These are phyloP conservation scores for Acromyrmex heyeri DNA, from an alignment of 1,140 invertebrate genomes.

Conservation along the genomic window DNA sequence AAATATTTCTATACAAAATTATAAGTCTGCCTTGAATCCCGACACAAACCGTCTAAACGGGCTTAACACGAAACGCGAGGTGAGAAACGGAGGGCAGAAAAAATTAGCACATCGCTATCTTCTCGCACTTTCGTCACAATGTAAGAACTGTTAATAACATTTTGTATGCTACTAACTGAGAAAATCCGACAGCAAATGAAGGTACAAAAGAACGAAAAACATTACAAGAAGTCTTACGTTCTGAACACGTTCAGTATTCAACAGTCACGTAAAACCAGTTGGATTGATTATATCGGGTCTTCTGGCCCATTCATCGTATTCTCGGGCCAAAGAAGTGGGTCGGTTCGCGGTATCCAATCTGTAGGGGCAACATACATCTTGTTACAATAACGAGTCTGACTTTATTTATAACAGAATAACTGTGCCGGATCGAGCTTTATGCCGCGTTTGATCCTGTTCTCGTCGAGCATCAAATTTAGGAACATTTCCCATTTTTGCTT, in stretches of 20 bases:
- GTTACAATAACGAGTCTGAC: constrained; percentile 40
- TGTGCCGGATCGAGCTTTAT: constrained; percentile 24
- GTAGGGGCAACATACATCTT: constrained; percentile 22
- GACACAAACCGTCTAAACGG: constrained; percentile 5
- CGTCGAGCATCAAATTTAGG: constrained; percentile 43
- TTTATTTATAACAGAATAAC: constrained; percentile 62
- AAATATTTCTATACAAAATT: not conserved
- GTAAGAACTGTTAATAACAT: constrained; percentile 15
- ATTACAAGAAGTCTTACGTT: not conserved
- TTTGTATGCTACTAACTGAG: not conserved
- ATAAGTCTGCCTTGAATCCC: not conserved
- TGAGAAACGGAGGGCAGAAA: constrained; percentile 15
- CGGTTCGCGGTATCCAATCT: constrained; percentile 32
- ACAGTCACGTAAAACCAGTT: constrained; percentile 53
- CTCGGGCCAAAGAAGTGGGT: constrained; percentile 34
- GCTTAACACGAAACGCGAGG: constrained; percentile 9
- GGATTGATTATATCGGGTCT: constrained; percentile 45
- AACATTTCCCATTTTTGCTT: constrained; percentile 20
- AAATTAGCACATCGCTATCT: constrained; percentile 21
- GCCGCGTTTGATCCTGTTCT: constrained; percentile 15
- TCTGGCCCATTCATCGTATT: constrained; percentile 44
- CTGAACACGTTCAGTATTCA: not conserved
- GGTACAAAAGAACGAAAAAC: not conserved
- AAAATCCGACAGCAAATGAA: not conserved
- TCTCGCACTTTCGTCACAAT: not conserved